Percentiles rank a stretch among this genome's conserved stretches.
Evolutionary conservation across 2,888 invertebrate species (phyloP).

Genomic region (Heteromyza rotundicornis): DNA sequence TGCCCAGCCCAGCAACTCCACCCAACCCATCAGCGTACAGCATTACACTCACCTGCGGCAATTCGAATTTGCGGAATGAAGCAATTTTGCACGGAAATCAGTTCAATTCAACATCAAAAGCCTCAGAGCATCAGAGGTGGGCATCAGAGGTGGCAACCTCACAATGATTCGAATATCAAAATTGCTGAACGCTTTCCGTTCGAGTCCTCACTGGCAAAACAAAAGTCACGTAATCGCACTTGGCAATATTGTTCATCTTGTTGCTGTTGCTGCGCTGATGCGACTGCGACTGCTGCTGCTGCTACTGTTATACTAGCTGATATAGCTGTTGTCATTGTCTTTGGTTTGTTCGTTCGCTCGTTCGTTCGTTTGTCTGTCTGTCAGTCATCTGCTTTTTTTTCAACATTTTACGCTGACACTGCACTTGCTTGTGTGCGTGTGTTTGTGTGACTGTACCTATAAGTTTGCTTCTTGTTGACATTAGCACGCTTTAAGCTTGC

Average conservation of each 20-base stretch:
- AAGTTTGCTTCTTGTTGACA: neutral
- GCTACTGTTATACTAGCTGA: neutral
- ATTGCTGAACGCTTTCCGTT: neutral
- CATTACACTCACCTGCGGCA: too few species aligned
- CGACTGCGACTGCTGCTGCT: neutral
- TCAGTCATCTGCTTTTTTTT: neutral
- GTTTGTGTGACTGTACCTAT: neutral
- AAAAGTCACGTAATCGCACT: neutral
- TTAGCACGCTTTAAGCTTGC: neutral
- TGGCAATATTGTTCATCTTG: neutral
- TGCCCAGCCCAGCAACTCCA: too few species aligned
- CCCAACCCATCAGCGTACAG: neutral
- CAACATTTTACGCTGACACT: slow-evolving; percentile 5
- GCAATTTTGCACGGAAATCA: slow-evolving; percentile 4
- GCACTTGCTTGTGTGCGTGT: neutral
- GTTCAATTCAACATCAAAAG: slow-evolving; percentile 3
- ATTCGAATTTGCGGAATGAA: neutral
- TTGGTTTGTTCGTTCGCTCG: neutral
- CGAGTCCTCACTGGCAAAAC: neutral
- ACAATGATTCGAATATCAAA: neutral
- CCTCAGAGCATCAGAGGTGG: neutral
- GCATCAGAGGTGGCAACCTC: neutral
- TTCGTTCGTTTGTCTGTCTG: neutral
- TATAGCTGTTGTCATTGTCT: neutral
- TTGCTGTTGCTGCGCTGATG: neutral